These are phyloP conservation scores for Lepidurus packardi DNA, from an alignment of 1,140 invertebrate species.

Conservation along the genomic window DNA sequence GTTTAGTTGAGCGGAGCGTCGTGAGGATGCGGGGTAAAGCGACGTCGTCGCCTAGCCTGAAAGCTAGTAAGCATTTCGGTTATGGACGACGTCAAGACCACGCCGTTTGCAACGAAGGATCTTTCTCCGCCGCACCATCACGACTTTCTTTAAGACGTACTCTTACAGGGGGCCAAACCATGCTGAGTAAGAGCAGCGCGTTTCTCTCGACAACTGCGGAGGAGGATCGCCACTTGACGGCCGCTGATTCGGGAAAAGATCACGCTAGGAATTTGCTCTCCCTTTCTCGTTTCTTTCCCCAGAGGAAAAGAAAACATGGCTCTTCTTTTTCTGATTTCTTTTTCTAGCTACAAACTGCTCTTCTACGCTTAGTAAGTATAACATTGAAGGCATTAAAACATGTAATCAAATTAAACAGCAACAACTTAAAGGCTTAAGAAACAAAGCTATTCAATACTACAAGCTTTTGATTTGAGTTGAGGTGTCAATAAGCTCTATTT, in stretches of 20 bases:
- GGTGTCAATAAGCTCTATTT: too few species aligned
- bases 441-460: too few species aligned
- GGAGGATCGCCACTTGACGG: neutral
- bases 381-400: too few species aligned
- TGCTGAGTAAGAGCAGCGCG: too few species aligned
- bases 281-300: neutral
- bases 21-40: neutral
- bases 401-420: too few species aligned
- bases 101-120: neutral
- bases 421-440: too few species aligned
- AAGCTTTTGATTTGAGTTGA: too few species aligned
- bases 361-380: too few species aligned
- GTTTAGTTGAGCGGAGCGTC: neutral
- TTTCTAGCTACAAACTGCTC: neutral
- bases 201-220: too few species aligned
- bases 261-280: neutral
- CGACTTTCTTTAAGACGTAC: too few species aligned
- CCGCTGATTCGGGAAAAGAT: neutral
- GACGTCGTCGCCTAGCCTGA: neutral
- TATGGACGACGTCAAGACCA: slow-evolving; percentile 1
- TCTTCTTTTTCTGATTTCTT: neutral
- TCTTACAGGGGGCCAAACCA: too few species aligned
- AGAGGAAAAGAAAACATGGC: neutral
- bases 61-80: neutral
- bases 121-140: too few species aligned